Conservation (phyloP, 2,113 vertebrate species). For the Oenanthe oenanthe region DNA sequence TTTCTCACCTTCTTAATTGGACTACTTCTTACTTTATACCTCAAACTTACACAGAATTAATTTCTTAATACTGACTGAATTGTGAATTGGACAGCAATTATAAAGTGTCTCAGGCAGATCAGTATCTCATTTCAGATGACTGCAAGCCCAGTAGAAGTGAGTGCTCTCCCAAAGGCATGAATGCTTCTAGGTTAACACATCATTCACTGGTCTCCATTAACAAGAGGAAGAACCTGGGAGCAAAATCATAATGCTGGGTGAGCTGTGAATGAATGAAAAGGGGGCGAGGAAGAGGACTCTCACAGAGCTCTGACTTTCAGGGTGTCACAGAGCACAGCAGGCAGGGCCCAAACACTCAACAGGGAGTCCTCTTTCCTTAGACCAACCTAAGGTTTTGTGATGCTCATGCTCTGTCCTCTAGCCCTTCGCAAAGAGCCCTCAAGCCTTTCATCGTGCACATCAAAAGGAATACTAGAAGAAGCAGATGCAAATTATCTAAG, state of each 20-base stretch:
- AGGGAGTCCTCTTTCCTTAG: neutral
- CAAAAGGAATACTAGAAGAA: conserved; percentile 43
- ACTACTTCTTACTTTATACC: neutral
- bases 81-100: neutral
- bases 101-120: neutral
- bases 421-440: fast-evolving
- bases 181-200: neutral
- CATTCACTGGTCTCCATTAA: neutral
- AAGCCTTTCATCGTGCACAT: neutral
- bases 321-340: neutral
- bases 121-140: neutral
- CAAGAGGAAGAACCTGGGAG: neutral
- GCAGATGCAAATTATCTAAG: conserved; percentile 12
- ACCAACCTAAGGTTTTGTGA: neutral
- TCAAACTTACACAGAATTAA: neutral
- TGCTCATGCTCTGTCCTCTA: neutral
- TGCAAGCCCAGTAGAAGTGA: neutral
- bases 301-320: neutral
- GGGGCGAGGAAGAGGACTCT: neutral
- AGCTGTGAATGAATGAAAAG: neutral
- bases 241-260: neutral
- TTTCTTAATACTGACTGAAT: neutral
- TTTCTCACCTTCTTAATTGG: neutral
- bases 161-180: neutral
- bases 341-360: neutral